Conservation (phyloP, 2,797 vertebrate species). For the Geotrypetes seraphini region DNA sequence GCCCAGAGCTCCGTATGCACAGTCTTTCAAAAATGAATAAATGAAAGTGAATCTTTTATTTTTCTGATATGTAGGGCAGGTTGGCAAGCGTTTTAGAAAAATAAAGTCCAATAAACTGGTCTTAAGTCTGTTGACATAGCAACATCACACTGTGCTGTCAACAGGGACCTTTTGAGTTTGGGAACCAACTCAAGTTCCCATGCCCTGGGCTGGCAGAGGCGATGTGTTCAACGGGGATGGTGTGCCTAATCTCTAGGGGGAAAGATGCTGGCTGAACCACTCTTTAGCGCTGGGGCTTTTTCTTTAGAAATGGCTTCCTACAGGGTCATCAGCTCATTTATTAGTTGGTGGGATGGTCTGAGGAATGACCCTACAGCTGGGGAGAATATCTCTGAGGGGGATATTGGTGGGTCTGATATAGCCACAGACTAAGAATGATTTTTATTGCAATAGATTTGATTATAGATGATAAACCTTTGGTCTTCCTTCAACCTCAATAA, state of each 20-base stretch:
- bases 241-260: slow-evolving; percentile 9
- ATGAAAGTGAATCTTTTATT: too few relatives aligned
- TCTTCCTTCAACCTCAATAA: too few relatives aligned
- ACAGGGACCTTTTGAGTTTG: slow-evolving; percentile 35
- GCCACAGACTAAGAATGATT: too few relatives aligned
- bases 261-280: slow-evolving; percentile 18
- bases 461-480: too few relatives aligned
- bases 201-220: slow-evolving; percentile 39
- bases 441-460: too few relatives aligned
- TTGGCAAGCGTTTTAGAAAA: too few relatives aligned
- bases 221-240: slow-evolving; percentile 27
- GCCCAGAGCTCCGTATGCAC: too few relatives aligned
- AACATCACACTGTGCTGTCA: slow-evolving; percentile 26
- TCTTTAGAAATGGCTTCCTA: too few relatives aligned
- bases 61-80: too few relatives aligned
- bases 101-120: slow-evolving; percentile 16
- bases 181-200: slow-evolving; percentile 41
- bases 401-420: too few relatives aligned
- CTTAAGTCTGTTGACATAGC: slow-evolving; percentile 30
- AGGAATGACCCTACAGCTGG: slow-evolving; percentile 5
- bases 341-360: too few relatives aligned
- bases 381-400: fast-evolving
- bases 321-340: slow-evolving; percentile 8
- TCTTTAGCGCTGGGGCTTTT: slow-evolving; percentile 6
- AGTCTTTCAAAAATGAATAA: too few relatives aligned